Evolutionary conservation across 2,888 invertebrate genomes (phyloP).

Genomic region (Lithophane socia): DNA sequence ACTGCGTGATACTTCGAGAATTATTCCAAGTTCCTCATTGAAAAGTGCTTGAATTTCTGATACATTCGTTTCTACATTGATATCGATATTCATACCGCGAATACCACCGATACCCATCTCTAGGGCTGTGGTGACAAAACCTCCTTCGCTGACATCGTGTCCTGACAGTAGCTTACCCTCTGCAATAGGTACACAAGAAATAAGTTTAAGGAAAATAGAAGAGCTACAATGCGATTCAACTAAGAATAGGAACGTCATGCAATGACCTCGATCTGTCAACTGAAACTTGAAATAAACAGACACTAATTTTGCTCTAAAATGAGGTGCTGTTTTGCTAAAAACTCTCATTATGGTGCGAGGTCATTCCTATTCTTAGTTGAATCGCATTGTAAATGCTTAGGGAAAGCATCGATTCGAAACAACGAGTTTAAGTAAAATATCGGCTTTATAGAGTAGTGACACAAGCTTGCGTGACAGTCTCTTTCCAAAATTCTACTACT

Average conservation of each 20-base stretch:
- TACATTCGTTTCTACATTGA: conserved; percentile 85
- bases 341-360: not conserved
- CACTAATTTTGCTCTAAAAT: not conserved
- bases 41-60: conserved; percentile 93
- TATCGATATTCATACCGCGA: conserved; percentile 93
- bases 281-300: not conserved
- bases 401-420: not conserved
- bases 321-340: not conserved
- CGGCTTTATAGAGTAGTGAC: not conserved
- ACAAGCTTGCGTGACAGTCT: not conserved
- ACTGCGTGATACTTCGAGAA: conserved; percentile 92
- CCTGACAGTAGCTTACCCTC: conserved; percentile 94
- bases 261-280: not conserved
- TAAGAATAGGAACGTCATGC: not conserved
- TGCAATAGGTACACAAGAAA: conserved; percentile 70
- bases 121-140: conserved; percentile 96
- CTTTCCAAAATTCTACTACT: not conserved
- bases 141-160: conserved; percentile 99
- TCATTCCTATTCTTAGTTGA: not conserved
- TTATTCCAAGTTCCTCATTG: conserved; percentile 96
- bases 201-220: not conserved
- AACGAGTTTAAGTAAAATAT: not conserved
- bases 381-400: not conserved
- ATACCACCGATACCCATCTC: conserved; percentile 99
- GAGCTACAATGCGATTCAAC: not conserved